Conservation (phyloP, 2,888 invertebrate genomes). For the Hirtodrosophila confusa region DNA sequence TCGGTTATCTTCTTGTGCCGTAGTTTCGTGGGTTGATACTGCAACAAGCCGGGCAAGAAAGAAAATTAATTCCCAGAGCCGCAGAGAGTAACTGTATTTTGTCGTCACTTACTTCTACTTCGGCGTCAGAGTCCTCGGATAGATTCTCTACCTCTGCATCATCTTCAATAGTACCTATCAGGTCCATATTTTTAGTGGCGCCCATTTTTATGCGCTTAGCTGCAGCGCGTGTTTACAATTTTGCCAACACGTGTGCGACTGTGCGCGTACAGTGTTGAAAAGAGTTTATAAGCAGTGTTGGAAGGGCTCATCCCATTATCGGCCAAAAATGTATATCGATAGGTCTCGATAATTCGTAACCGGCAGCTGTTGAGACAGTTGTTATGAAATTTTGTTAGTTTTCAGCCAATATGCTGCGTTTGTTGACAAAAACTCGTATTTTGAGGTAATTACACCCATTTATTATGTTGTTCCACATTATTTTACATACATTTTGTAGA, state of each 20-base stretch:
- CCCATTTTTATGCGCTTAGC: conserved; percentile 61
- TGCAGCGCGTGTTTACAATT: conserved; percentile 69
- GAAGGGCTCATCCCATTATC: background rate
- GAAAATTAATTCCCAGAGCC: background rate
- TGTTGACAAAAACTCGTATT: conserved; percentile 50
- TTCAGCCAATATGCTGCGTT: conserved; percentile 57
- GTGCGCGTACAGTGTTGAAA: background rate
- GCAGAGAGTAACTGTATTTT: background rate
- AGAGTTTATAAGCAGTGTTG: background rate
- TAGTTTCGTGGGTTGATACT: conserved; percentile 94
- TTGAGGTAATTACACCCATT: conserved; percentile 28
- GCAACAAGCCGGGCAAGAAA: conserved; percentile 56
- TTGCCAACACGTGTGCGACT: conserved; percentile 58
- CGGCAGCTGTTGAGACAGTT: conserved; percentile 56
- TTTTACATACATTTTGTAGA: background rate
- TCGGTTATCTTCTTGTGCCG: conserved; percentile 89
- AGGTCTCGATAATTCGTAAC: background rate
- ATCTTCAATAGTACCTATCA: conserved; percentile 93
- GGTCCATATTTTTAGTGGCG: conserved; percentile 84
- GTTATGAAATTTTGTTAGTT: conserved; percentile 66
- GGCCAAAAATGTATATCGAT: conserved; percentile 23
- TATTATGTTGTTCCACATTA: background rate
- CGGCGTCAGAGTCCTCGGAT: conserved; percentile 92
- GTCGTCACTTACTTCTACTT: conserved; percentile 88
- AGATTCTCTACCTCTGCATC: conserved; percentile 92